Conservation (phyloP, 2,113 vertebrate species). For the Vulpes ferrilata region DNA sequence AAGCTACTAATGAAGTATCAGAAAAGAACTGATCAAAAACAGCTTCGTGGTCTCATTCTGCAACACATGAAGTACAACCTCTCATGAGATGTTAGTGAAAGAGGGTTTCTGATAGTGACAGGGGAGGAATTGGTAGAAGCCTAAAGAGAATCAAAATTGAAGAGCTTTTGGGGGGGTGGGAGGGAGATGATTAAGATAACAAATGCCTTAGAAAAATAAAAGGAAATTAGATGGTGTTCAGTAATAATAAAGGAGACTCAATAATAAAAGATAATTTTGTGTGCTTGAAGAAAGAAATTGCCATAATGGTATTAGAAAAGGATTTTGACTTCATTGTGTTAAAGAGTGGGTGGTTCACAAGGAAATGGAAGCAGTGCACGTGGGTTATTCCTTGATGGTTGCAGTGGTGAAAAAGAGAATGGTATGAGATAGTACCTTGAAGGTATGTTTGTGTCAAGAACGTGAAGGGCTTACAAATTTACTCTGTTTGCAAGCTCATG, state of each 20-base stretch:
- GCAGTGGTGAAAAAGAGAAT: not conserved
- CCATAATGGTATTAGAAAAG: not conserved
- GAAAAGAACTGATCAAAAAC: not conserved
- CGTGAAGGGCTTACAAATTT: not conserved
- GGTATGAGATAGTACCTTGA: not conserved
- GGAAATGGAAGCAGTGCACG: not conserved
- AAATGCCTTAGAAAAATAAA: not conserved
- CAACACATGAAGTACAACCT: not conserved
- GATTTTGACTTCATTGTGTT: not conserved
- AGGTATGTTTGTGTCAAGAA: not conserved
- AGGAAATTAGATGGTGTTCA: not conserved
- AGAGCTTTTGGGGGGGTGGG: not conserved
- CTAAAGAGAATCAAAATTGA: not conserved
- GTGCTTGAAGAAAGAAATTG: not conserved
- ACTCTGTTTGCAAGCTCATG: not conserved
- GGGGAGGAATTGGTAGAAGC: not conserved
- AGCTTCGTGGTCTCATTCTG: not conserved
- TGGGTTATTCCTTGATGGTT: not conserved
- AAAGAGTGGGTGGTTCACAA: not conserved
- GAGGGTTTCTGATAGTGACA: not conserved
- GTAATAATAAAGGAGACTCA: not conserved
- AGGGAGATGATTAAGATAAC: not conserved
- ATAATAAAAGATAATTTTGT: not conserved
- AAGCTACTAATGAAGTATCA: not conserved
- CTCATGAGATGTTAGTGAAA: not conserved